Evolutionary conservation across 2,113 vertebrate genomes (phyloP).

Genomic region (Speoplatyrhinus poulsoni): DNA sequence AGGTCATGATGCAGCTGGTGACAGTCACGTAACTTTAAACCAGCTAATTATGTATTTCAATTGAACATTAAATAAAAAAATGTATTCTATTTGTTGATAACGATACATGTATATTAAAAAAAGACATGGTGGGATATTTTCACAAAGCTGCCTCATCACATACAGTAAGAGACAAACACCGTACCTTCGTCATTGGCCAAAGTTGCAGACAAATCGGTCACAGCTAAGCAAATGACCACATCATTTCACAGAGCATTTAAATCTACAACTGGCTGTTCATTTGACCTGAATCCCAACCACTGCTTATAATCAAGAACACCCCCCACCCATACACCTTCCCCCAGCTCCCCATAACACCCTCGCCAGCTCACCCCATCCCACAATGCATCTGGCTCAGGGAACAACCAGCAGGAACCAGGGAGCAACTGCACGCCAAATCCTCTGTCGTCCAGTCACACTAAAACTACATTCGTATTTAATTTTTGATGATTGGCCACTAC

Average conservation of each 20-base stretch:
- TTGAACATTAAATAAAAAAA: conserved; percentile 45
- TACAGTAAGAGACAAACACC: conserved; percentile 58
- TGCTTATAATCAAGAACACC: conserved; percentile 79
- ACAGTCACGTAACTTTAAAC: conserved; percentile 43
- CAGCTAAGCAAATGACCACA: conserved; percentile 71
- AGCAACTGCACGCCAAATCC: conserved; percentile 76
- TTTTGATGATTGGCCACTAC: conserved; percentile 45
- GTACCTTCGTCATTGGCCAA: conserved; percentile 60
- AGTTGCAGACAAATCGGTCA: conserved; percentile 52
- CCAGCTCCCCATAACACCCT: conserved; percentile 58
- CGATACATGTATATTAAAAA: conserved; percentile 10
- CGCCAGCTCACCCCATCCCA: conserved; percentile 72
- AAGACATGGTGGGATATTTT: conserved; percentile 47
- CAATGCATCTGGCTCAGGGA: conserved; percentile 85
- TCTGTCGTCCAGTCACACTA: conserved; percentile 50
- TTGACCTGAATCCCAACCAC: conserved; percentile 89
- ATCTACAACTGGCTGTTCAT: conserved; percentile 85
- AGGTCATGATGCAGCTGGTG: conserved; percentile 92
- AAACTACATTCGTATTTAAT: conserved; percentile 10
- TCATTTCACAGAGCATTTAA: conserved; percentile 81
- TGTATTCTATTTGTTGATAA: conserved; percentile 35
- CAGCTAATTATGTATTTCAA: conserved; percentile 58
- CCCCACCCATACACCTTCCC: conserved; percentile 31
- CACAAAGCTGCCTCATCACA: conserved; percentile 93
- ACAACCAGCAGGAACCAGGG: conserved; percentile 97